These are phyloP conservation scores for Grammomys surdaster DNA, from an alignment of 2,113 vertebrate species.

Conservation along the genomic window DNA sequence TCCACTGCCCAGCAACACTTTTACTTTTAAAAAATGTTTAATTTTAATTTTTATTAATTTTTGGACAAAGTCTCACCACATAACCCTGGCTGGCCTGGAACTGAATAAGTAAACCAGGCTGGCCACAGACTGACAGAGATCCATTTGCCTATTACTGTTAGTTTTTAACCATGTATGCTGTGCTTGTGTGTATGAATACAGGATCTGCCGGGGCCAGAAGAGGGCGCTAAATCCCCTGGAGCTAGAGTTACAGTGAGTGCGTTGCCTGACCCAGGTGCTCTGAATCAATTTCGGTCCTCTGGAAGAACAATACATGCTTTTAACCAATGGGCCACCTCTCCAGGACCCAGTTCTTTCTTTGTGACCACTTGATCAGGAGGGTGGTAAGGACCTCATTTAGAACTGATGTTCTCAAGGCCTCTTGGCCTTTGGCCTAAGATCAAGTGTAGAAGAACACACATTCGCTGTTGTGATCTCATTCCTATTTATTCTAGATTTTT, in stretches of 20 bases:
- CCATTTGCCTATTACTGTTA: too few relatives aligned
- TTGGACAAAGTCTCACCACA: not conserved
- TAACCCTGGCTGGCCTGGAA: not conserved
- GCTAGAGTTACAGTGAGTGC: not conserved
- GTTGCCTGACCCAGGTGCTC: not conserved
- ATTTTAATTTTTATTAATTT: not conserved
- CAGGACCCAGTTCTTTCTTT: not conserved
- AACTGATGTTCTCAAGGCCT: not conserved
- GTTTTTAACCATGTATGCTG: not conserved
- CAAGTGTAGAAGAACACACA: not conserved
- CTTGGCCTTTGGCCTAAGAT: not conserved
- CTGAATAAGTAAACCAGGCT: not conserved
- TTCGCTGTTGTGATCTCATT: not conserved
- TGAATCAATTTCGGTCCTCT: not conserved
- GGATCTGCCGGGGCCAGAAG: not conserved
- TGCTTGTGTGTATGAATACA: not conserved
- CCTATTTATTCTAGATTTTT: slow-evolving; percentile 18
- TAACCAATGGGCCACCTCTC: not conserved
- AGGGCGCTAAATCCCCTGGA: not conserved
- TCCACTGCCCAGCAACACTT: too few relatives aligned
- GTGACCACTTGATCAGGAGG: not conserved
- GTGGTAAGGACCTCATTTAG: not conserved
- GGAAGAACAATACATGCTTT: not conserved
- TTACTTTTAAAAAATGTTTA: not conserved
- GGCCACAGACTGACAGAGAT: not conserved